These are phyloP conservation scores for Prietella phreatophila DNA, from an alignment of 2,113 vertebrate species.

Conservation along the genomic window DNA sequence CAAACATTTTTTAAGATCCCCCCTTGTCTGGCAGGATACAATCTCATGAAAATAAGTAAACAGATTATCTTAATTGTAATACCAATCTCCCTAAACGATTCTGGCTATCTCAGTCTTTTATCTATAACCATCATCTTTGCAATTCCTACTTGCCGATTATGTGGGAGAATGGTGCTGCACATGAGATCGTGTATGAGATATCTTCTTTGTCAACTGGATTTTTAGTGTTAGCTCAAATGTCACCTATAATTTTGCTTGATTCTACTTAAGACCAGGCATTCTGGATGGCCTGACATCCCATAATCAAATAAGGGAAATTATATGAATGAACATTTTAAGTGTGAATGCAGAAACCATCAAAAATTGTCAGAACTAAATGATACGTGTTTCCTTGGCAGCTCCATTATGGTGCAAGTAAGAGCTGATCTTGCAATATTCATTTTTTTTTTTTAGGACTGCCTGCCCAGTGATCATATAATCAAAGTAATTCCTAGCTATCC, in stretches of 20 bases:
- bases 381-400: neutral
- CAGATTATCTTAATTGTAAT: slow-evolving; percentile 68
- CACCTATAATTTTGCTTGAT: neutral
- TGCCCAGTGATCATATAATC: neutral
- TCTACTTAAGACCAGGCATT: neutral
- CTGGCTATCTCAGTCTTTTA: slow-evolving; percentile 31
- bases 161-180: neutral
- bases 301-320: neutral
- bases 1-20: slow-evolving; percentile 46
- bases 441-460: neutral
- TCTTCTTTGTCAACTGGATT: neutral
- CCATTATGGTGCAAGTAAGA: neutral
- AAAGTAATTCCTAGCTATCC: slow-evolving; percentile 27
- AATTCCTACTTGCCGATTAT: neutral
- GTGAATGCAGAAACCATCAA: neutral
- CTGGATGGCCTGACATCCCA: neutral
- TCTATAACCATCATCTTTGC: slow-evolving; percentile 18
- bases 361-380: neutral
- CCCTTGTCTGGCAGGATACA: neutral
- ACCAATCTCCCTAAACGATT: slow-evolving; percentile 9
- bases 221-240: neutral
- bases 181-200: neutral
- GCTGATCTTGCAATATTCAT: neutral
- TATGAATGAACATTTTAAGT: neutral
- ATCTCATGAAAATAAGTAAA: slow-evolving; percentile 57